phyloP scores from a whole-genome alignment of 2,113 vertebrate genomes.

The Myrmophylax atrothorax region DNA sequence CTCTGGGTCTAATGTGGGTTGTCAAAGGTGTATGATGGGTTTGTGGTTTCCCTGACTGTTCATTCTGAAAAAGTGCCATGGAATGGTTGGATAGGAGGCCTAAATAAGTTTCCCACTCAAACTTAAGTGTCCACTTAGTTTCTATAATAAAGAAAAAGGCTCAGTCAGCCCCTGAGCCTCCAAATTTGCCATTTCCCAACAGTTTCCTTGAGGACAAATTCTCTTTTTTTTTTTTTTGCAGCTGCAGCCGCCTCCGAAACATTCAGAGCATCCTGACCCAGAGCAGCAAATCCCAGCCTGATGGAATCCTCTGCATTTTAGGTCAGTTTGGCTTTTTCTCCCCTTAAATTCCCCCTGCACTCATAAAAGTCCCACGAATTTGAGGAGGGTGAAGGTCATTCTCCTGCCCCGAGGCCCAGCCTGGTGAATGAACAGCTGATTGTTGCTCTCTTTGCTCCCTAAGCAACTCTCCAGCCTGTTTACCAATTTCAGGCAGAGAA shows the following conservation, averaged over 20 bases:
- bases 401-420: background rate
- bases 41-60: background rate
- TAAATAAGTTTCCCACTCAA: background rate
- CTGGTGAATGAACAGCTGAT: background rate
- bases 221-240: constrained; percentile 61
- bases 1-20: background rate
- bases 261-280: constrained; percentile 86
- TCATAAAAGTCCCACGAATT: background rate
- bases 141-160: background rate
- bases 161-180: background rate
- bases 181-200: background rate
- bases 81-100: background rate
- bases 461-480: background rate
- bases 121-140: background rate
- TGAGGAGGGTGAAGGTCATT: background rate
- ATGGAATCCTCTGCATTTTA: constrained; percentile 92
- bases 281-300: constrained; percentile 80
- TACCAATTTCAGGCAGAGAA: background rate
- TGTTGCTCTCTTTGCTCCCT: background rate
- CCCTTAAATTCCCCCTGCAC: background rate
- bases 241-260: constrained; percentile 88
- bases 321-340: constrained; percentile 65
- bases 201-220: background rate
- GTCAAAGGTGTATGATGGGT: background rate
- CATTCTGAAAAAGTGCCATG: background rate